These are phyloP conservation scores for Takifugu rubripes DNA, from an alignment of 2,797 vertebrate species.

Conservation along the genomic window DNA sequence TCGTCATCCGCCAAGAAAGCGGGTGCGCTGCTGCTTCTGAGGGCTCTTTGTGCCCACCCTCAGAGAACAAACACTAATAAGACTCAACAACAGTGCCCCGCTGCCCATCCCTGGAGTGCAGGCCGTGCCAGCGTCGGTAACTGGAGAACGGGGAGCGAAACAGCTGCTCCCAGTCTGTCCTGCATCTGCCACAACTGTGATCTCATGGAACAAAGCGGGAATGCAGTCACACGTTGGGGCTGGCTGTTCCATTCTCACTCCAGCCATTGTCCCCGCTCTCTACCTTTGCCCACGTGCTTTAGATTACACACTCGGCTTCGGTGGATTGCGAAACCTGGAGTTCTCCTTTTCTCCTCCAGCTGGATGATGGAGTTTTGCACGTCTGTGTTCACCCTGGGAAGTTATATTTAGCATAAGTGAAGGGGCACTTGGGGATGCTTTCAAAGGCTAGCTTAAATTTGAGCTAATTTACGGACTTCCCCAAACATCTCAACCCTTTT, in stretches of 20 bases:
- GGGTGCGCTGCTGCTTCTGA: constrained; percentile 37
- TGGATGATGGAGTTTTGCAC: constrained; percentile 17
- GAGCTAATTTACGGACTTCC: background rate
- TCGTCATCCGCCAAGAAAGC: constrained; percentile 64
- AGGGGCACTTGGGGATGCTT: too few species aligned
- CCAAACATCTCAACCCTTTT: constrained; percentile 6
- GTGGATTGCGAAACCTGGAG: too few species aligned
- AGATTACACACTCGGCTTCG: too few species aligned
- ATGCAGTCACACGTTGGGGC: constrained; percentile 74
- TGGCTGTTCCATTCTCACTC: constrained; percentile 62
- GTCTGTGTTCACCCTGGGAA: too few species aligned
- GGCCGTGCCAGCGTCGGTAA: constrained; percentile 73
- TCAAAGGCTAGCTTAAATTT: background rate
- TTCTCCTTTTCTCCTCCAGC: background rate
- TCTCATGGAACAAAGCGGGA: constrained; percentile 83
- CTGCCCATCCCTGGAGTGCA: constrained; percentile 54
- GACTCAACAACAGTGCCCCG: constrained; percentile 52
- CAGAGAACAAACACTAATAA: constrained; percentile 63
- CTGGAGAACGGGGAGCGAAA: constrained; percentile 71
- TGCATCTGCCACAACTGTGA: constrained; percentile 84
- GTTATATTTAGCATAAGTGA: too few species aligned
- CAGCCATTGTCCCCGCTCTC: constrained; percentile 52
- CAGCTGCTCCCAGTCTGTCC: constrained; percentile 84
- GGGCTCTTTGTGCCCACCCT: constrained; percentile 68
- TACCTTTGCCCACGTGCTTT: constrained; percentile 7